Evolutionary conservation across 2,888 invertebrate species (phyloP).

Genomic region (Sturmia bella): DNA sequence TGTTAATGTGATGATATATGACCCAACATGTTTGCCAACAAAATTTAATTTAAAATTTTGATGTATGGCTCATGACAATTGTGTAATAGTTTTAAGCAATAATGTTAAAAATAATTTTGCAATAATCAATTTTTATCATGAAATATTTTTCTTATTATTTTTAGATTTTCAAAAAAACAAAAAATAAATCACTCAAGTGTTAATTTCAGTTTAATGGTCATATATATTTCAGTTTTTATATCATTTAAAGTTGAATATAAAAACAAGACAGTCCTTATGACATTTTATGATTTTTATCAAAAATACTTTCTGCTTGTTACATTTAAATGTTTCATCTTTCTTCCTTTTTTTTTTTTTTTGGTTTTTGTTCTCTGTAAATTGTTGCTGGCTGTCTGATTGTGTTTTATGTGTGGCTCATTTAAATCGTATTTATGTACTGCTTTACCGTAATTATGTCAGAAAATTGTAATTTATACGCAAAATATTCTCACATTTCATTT

Average conservation of each 20-base stretch:
- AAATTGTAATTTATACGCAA: conserved; percentile 74
- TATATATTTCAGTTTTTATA: conserved; percentile 54
- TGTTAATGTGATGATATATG: conserved; percentile 69
- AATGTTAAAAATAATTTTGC: conserved; percentile 38
- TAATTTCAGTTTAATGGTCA: conserved; percentile 60
- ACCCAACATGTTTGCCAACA: conserved; percentile 69
- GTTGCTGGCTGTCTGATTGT: conserved; percentile 46
- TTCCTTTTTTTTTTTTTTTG: not conserved
- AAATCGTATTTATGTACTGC: conserved; percentile 71
- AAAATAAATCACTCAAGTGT: conserved; percentile 60
- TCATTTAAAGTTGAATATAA: conserved; percentile 31
- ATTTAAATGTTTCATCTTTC: conserved; percentile 55
- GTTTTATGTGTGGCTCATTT: conserved; percentile 69
- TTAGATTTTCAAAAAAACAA: conserved; percentile 26
- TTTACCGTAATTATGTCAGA: conserved; percentile 73
- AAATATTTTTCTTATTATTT: conserved; percentile 24
- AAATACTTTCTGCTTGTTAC: conserved; percentile 65
- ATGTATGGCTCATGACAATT: conserved; percentile 69
- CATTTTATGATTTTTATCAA: conserved; percentile 68
- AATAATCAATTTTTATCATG: conserved; percentile 2
- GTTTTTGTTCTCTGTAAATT: not conserved
- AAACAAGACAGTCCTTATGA: conserved; percentile 60
- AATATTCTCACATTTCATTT: conserved; percentile 72
- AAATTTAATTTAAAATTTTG: conserved; percentile 68
- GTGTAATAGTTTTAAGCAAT: conserved; percentile 57